Evolutionary conservation across 1,140 invertebrate species (phyloP).

Genomic region (Pollicipes pollicipes): DNA sequence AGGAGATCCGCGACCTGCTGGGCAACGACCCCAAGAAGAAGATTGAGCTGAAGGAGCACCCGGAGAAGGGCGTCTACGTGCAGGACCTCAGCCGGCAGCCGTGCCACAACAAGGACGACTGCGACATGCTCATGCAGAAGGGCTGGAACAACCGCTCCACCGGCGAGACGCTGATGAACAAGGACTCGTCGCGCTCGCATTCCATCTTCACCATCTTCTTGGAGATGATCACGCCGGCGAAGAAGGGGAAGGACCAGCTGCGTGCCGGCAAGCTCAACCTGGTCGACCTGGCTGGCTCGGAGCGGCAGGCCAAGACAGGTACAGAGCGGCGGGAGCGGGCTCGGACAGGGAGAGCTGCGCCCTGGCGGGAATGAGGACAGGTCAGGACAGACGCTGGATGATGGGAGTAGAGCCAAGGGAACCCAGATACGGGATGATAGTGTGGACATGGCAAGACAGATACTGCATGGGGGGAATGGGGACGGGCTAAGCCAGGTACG

Average conservation of each 20-base stretch:
- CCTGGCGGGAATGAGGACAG: too few species aligned
- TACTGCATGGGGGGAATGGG: too few species aligned
- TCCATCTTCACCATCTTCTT: conserved; percentile 77
- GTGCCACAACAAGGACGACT: conserved; percentile 56
- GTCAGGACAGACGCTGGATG: too few species aligned
- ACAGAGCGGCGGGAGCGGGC: background rate
- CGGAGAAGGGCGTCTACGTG: conserved; percentile 61
- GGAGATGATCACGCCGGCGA: conserved; percentile 45
- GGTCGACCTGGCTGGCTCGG: conserved; percentile 76
- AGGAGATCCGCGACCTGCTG: conserved; percentile 47
- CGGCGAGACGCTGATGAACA: conserved; percentile 68
- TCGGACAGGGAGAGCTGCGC: too few species aligned
- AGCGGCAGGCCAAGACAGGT: conserved; percentile 64
- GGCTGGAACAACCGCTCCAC: conserved; percentile 54
- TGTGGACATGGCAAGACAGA: too few species aligned
- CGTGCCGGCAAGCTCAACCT: conserved; percentile 68
- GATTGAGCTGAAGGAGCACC: conserved; percentile 57
- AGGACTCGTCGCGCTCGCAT: conserved; percentile 65
- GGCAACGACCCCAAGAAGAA: conserved; percentile 44
- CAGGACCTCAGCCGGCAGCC: conserved; percentile 45
- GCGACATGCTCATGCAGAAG: conserved; percentile 49
- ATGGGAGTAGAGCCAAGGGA: too few species aligned
- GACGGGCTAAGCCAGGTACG: too few species aligned
- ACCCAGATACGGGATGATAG: too few species aligned
- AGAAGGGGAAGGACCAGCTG: conserved; percentile 34